A percentile compares a stretch with the other conserved stretches of the same genome.
Conservation (phyloP, 2,888 invertebrate genomes). For the Calameuta filiformis region DNA sequence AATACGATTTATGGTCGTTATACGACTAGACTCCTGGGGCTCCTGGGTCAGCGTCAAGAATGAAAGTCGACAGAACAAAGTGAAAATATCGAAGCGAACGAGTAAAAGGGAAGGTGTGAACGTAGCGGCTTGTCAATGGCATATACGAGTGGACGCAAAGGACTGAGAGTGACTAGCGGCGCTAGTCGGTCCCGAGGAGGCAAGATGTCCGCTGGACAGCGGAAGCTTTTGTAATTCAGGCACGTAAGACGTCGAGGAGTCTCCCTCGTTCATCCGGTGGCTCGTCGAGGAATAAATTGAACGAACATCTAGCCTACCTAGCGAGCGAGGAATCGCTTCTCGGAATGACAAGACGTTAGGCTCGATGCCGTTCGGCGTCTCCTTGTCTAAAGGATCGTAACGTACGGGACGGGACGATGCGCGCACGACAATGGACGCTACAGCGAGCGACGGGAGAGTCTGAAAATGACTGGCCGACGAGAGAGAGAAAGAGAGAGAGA, state of each 20-base stretch:
- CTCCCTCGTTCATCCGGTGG: constrained; percentile 53
- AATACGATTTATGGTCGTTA: neutral
- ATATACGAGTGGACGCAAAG: neutral
- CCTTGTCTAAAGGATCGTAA: neutral
- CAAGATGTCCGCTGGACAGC: neutral
- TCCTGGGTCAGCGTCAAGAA: neutral
- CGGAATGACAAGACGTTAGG: constrained; percentile 46
- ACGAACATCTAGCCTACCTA: constrained; percentile 26
- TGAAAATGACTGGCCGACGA: neutral
- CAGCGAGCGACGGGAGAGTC: neutral
- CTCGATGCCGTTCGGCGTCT: neutral
- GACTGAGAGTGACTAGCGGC: neutral
- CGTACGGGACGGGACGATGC: constrained; percentile 17
- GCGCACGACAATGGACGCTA: constrained; percentile 8
- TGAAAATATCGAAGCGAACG: neutral
- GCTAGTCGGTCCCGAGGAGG: neutral
- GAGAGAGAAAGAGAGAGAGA: no score
- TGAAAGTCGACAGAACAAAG: neutral
- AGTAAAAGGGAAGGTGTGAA: neutral
- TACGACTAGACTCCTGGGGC: neutral
- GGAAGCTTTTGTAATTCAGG: constrained; percentile 30
- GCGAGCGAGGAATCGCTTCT: constrained; percentile 38
- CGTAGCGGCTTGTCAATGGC: neutral
- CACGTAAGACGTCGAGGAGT: constrained; percentile 40
- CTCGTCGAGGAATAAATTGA: constrained; percentile 56